phyloP scores from a whole-genome alignment of 2,113 vertebrate species.

The Triplophysa rosa region DNA sequence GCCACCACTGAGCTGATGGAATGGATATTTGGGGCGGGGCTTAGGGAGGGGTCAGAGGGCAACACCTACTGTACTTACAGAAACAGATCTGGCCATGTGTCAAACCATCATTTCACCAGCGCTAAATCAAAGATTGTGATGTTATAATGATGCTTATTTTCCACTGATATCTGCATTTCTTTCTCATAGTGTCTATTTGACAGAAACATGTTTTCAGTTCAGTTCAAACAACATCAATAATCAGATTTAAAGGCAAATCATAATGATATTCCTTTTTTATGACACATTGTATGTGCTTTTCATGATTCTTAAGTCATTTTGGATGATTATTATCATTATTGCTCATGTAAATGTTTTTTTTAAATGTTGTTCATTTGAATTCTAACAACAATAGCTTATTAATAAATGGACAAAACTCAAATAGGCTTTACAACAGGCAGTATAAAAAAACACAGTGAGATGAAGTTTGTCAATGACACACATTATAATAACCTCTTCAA shows the following conservation, averaged over 20 bases:
- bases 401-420: not conserved
- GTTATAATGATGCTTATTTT: not conserved
- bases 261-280: no score
- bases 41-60: not conserved
- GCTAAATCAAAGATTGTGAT: not conserved
- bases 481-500: slow-evolving; percentile 14
- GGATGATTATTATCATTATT: no score
- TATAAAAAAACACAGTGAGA: not conserved
- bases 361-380: not conserved
- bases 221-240: not conserved
- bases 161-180: not conserved
- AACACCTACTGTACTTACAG: not conserved
- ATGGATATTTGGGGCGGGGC: not conserved
- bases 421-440: not conserved
- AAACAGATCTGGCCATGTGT: not conserved
- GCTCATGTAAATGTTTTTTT: no score
- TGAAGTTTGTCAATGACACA: not conserved
- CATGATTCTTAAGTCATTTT: no score
- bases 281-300: no score
- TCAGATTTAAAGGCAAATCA: no score
- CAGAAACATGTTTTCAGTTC: no score
- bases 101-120: not conserved
- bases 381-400: no score
- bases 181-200: no score
- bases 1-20: slow-evolving; percentile 12